phyloP scores from a whole-genome alignment of 2,888 invertebrate species.

The Meliscaeva auricollis region DNA sequence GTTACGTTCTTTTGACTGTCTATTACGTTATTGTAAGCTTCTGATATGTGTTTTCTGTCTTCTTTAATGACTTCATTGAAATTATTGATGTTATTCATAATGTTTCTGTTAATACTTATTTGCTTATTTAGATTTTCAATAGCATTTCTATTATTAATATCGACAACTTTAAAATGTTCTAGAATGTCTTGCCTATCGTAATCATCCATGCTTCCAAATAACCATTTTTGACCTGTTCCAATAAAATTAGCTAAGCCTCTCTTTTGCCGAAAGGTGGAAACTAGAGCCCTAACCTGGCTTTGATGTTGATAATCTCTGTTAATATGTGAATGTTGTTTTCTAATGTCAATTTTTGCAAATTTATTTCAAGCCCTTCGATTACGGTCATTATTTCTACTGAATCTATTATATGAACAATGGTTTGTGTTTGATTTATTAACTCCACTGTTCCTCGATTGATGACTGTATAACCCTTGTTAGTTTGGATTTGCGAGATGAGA shows the following conservation, averaged over 20 bases:
- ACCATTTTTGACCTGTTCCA: slow-evolving; percentile 10
- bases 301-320: neutral
- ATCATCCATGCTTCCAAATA: slow-evolving; percentile 6
- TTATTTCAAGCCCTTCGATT: neutral
- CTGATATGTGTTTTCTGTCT: slow-evolving; percentile 30
- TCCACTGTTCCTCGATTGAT: neutral
- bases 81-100: slow-evolving; percentile 27
- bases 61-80: slow-evolving; percentile 23
- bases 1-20: slow-evolving; percentile 11
- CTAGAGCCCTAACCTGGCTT: neutral
- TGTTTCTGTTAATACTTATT: slow-evolving; percentile 16
- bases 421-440: neutral
- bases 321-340: neutral
- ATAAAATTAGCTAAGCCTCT: neutral
- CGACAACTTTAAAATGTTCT: slow-evolving; percentile 6
- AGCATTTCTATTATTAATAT: slow-evolving; percentile 11
- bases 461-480: neutral
- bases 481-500: neutral
- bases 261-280: neutral
- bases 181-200: slow-evolving; percentile 5
- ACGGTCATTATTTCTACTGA: neutral
- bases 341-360: neutral
- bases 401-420: neutral
- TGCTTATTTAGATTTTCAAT: slow-evolving; percentile 24
- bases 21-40: too few relatives aligned